These are phyloP conservation scores for Melanotaenia duboulayi DNA, from an alignment of 2,113 vertebrate species.

Conservation along the genomic window DNA sequence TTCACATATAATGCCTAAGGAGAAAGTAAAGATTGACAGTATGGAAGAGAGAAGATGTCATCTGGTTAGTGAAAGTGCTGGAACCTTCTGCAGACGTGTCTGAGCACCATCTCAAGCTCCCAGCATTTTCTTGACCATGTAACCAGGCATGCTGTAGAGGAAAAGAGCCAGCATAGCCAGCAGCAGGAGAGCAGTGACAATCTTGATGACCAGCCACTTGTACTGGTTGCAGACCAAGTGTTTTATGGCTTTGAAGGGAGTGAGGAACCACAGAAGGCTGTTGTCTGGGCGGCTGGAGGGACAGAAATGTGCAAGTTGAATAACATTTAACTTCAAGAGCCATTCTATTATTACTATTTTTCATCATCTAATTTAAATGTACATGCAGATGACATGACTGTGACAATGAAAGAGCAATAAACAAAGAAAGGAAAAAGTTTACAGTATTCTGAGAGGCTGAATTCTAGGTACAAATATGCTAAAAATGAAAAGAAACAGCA, in stretches of 20 bases:
- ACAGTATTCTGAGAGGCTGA: constrained; percentile 9
- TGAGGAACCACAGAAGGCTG: constrained; percentile 94
- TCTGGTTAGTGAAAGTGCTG: constrained; percentile 46
- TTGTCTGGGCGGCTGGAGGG: constrained; percentile 90
- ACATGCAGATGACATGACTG: constrained; percentile 12
- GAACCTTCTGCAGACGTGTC: constrained; percentile 40
- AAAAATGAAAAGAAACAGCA: constrained; percentile 28
- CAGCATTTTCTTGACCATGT: constrained; percentile 95
- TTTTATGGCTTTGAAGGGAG: constrained; percentile 90
- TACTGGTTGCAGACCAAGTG: constrained; percentile 93
- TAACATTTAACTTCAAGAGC: constrained; percentile 1
- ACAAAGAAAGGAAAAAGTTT: constrained; percentile 2
- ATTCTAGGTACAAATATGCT: constrained; percentile 16
- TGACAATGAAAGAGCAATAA: neutral
- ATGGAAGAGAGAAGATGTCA: constrained; percentile 5
- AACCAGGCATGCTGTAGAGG: constrained; percentile 93
- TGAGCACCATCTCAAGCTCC: constrained; percentile 80
- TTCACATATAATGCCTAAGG: neutral
- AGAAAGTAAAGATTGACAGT: neutral
- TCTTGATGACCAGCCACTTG: constrained; percentile 94
- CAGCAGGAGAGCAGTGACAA: constrained; percentile 87
- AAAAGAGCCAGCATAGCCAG: constrained; percentile 89
- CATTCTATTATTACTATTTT: neutral
- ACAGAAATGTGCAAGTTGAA: constrained; percentile 44
- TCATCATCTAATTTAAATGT: neutral